Percentiles rank a stretch among this genome's conserved stretches.
Evolutionary conservation across 2,113 vertebrate genomes (phyloP).

Genomic region (Epinephelus lanceolatus): DNA sequence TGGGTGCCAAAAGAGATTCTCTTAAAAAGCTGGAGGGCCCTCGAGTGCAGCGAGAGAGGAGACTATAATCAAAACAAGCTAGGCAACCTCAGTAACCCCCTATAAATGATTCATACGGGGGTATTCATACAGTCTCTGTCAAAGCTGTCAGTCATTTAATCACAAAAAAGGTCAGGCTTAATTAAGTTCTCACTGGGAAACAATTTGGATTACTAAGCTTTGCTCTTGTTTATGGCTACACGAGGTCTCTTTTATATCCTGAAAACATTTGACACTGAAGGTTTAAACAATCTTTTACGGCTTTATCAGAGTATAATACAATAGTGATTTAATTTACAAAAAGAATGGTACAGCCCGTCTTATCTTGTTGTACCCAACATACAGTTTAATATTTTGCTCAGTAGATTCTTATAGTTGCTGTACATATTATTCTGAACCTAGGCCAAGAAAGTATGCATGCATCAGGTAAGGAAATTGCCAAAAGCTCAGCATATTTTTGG

Average conservation of each 20-base stretch:
- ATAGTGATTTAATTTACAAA: background rate
- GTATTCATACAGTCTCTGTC: conserved; percentile 32
- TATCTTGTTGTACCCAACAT: no score
- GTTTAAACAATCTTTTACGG: background rate
- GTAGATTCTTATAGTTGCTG: background rate
- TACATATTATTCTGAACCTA: background rate
- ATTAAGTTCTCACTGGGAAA: conserved; percentile 44
- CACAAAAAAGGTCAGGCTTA: conserved; percentile 50
- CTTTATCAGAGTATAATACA: background rate
- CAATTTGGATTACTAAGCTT: conserved; percentile 22
- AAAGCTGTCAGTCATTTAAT: conserved; percentile 55
- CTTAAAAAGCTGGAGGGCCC: conserved; percentile 19
- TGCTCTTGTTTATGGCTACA: conserved; percentile 10
- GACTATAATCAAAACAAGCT: conserved; percentile 54
- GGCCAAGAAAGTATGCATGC: background rate
- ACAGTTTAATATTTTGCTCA: background rate
- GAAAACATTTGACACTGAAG: background rate
- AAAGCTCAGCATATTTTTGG: conserved; percentile 11
- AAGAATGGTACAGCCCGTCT: no score
- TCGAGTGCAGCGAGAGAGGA: conserved; percentile 6
- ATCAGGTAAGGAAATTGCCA: background rate
- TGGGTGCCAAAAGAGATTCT: conserved; percentile 10
- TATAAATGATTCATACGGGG: conserved; percentile 55
- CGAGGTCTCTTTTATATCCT: background rate
- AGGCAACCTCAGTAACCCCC: conserved; percentile 16